These are phyloP conservation scores for Archaeoteleia sp. DNA, from an alignment of 2,888 invertebrate genomes.

Conservation along the genomic window DNA sequence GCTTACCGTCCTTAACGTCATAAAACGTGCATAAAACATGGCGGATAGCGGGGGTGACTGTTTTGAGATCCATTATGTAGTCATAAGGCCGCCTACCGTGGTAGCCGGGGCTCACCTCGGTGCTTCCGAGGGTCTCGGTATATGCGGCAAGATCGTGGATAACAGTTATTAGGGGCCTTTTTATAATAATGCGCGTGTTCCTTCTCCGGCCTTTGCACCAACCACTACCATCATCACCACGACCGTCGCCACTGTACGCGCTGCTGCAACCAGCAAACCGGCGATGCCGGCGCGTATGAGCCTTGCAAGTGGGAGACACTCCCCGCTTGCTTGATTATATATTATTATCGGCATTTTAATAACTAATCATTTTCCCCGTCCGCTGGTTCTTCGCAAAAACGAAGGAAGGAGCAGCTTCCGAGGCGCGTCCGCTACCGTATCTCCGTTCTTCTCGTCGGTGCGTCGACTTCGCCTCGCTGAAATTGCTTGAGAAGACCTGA, in stretches of 20 bases:
- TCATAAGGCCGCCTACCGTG: conserved; percentile 51
- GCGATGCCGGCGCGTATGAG: conserved; percentile 54
- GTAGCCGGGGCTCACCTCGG: conserved; percentile 53
- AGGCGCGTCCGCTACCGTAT: conserved; percentile 72
- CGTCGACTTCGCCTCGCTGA: conserved; percentile 34
- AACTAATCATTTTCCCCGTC: conserved; percentile 74
- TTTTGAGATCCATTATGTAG: conserved; percentile 48
- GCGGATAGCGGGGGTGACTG: conserved; percentile 41
- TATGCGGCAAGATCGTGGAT: conserved; percentile 70
- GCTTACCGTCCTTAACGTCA: conserved; percentile 2
- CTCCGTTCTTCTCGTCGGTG: conserved; percentile 47
- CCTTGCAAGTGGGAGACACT: conserved; percentile 68
- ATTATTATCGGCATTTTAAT: conserved; percentile 75
- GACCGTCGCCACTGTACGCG: conserved; percentile 53
- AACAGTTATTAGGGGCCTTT: conserved; percentile 75
- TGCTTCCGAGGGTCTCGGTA: conserved; percentile 61
- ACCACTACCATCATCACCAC: conserved; percentile 56
- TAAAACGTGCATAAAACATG: conserved; percentile 31
- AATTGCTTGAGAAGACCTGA: conserved; percentile 15
- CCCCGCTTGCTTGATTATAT: conserved; percentile 73
- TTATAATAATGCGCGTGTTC: conserved; percentile 70
- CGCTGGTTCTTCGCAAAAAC: conserved; percentile 64
- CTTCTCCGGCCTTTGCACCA: conserved; percentile 61
- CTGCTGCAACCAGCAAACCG: conserved; percentile 45
- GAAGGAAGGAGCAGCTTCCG: conserved; percentile 72